Base-by-base conservation (phyloP, 2,113 vertebrate species). In the Rhea americana region DNA sequence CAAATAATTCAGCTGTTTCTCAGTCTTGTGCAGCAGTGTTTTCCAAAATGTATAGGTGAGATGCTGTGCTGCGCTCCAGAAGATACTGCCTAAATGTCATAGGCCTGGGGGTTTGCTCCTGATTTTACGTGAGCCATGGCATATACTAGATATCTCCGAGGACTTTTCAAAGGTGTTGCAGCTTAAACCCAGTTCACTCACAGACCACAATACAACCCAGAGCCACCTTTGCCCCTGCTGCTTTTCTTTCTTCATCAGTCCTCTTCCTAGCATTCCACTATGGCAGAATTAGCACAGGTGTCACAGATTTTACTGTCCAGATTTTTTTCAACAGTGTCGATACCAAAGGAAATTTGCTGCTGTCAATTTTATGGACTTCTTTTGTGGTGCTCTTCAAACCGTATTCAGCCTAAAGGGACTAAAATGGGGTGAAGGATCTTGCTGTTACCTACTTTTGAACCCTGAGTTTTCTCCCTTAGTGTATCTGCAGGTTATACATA, bases 41-140 rank as follows among this genome's bases (percentile, higher is more conserved):
- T 91, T 88, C 20, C 51, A 90, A 88, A 86, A 86, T n/a, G 7
- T 26, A 18, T 35, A 85, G 32, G 61, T 68, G 47, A 91, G 79
- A 82, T 35, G 70, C 67, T 71, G n/a, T 59, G 45, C 48, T 79
- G 58, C 22, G 37, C 58, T 84, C 41, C 3, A 37, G 37, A 30
- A 96, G 37, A 70, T 20, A 6, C 0, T 1, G 41, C 61, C 73
- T 4, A 37, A 43, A 67, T 41, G 10, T 13, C 5, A 5, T 4
- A 79, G 35, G 35, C 14, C 21, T 82, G 39, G 12, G 28, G 13
- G 19, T 45, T 43, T 9, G n/a, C 32, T 82, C 11, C 7, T 68
- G 24, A 39, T 28, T 26, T 14, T 30, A 51, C 7, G 28, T 21
- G 13, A 37, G 53, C 45, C 47, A 37, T 35, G 41, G 24, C 2